Conservation (phyloP, 2,797 vertebrate genomes). For the Netta rufina region DNA sequence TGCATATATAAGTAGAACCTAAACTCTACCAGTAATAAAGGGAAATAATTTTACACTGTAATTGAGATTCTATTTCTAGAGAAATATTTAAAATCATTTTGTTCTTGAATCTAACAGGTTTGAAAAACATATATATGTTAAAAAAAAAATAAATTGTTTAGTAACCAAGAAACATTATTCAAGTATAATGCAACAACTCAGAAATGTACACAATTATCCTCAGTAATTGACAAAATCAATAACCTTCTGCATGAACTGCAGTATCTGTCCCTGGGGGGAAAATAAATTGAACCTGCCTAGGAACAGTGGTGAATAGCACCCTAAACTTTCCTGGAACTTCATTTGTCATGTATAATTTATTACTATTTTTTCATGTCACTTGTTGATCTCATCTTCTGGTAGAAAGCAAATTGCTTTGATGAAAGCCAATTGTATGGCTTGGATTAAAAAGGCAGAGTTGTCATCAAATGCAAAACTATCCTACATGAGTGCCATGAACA, state of each 20-base stretch:
- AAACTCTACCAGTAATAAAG: background rate
- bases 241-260: background rate
- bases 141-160: background rate
- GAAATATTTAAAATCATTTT: background rate
- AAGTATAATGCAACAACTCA: background rate
- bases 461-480: slow-evolving; percentile 6
- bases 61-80: background rate
- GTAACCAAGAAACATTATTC: background rate
- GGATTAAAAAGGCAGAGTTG: background rate
- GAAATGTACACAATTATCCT: background rate
- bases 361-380: slow-evolving; percentile 10
- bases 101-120: background rate
- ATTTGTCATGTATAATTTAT: slow-evolving; percentile 51
- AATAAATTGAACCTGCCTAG: slow-evolving; percentile 26
- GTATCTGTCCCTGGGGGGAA: background rate
- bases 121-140: background rate
- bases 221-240: slow-evolving; percentile 44
- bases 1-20: background rate
- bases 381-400: slow-evolving; percentile 14
- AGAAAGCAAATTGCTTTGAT: slow-evolving; percentile 55
- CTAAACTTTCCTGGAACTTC: slow-evolving; percentile 21
- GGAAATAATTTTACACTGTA: background rate
- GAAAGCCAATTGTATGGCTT: slow-evolving; percentile 1
- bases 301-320: slow-evolving; percentile 6
- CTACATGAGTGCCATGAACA: background rate